A percentile compares a stretch with the other conserved stretches of the same genome.
phyloP scores from a whole-genome alignment of 1,140 invertebrate species.

The Drosophila athabasca region DNA sequence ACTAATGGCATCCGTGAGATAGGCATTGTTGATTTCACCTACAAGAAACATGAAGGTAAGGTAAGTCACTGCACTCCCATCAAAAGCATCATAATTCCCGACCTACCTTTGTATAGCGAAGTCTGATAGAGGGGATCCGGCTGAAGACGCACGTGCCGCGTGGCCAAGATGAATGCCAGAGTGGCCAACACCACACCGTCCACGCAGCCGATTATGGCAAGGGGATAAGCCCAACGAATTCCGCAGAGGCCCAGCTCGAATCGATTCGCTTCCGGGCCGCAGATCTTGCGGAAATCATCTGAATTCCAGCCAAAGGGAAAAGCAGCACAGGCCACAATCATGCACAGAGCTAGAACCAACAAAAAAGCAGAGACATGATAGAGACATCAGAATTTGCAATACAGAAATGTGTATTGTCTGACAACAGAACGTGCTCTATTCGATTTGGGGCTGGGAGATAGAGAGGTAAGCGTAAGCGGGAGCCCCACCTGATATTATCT shows the following conservation, averaged over 20 bases:
- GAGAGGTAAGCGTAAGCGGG: constrained; percentile 54
- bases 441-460: constrained; percentile 3
- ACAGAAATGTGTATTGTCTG: background rate
- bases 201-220: constrained; percentile 95
- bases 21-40: constrained; percentile 95
- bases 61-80: background rate
- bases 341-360: constrained; percentile 88
- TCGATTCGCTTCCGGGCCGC: constrained; percentile 90
- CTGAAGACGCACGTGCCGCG: constrained; percentile 92
- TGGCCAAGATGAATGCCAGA: constrained; percentile 96
- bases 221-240: constrained; percentile 96
- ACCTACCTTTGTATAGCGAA: constrained; percentile 87
- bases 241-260: constrained; percentile 92
- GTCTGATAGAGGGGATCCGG: constrained; percentile 90
- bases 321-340: constrained; percentile 93
- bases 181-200: constrained; percentile 95
- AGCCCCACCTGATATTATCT: constrained; percentile 92
- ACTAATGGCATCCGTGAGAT: constrained; percentile 91
- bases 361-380: constrained; percentile 25
- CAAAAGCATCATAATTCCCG: too few relatives aligned
- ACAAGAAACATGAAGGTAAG: constrained; percentile 1
- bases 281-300: constrained; percentile 91
- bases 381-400: constrained; percentile 3
- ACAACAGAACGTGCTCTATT: constrained; percentile 54
- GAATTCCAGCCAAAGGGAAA: constrained; percentile 97